Base-by-base conservation (phyloP, 92 coral and sea anemone species). In the Epizoanthus illoricatus region DNA sequence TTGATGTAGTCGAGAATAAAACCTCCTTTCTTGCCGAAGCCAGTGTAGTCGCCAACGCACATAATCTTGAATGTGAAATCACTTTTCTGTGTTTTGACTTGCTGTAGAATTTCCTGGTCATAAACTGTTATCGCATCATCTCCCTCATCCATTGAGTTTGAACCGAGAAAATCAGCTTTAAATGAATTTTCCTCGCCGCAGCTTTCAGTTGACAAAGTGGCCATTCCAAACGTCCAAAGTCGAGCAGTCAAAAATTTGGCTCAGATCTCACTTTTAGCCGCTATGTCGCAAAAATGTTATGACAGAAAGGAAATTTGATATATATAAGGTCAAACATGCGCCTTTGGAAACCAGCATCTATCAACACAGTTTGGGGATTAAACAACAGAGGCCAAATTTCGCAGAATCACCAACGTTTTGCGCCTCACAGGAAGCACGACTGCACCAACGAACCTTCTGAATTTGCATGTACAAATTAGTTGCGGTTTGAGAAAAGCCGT, bases 1-100 rank as follows among this genome's bases (percentile, higher is more conserved):
- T 90, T 93, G 23, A 93, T 93, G 83, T 90, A 93, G 83, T 93
- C 97, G 42, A 93, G 86, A 9, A 93, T 74, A 55, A 93, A 93
- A 45, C 97, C 97, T 47, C 97, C 97, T 69, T 93, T 93, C 83
- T 93, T 93, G 36, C 97, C 97, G 73, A 93, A 93, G 36, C 97
- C 97, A 7, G 97, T 92, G 82, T 92, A 86, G 63, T 93, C 97
- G 19, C 97, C 97, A 57, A 93, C 92, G 69, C 94, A 90, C 97
- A 93, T 93, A 2, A 93, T 84, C 80, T 93, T 93, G 91, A 93
- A 93, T 2, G 97, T 93, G 69, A 88, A 88, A 56, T 92, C 97
- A 39, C 94, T 90, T 65, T 90, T 86, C 66, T 81, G 91, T n/a
- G 92, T 81, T 81, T 90, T 92, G 69, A 92, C 84, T 74, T 89